Evolutionary conservation across 2,888 invertebrate species (phyloP).

Genomic region (Xestia rhomboidea): DNA sequence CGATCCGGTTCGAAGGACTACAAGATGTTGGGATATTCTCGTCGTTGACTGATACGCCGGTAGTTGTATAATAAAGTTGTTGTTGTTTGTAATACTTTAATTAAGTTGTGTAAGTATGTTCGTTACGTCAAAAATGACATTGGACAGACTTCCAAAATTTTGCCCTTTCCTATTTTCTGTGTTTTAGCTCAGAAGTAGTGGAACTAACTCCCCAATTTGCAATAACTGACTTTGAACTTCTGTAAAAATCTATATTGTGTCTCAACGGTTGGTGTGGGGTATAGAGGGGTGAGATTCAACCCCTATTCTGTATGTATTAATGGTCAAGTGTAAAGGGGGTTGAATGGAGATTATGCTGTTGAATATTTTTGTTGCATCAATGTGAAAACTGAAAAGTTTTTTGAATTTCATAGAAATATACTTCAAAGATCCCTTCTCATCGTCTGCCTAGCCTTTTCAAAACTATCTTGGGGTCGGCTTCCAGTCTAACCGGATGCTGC

Average conservation of each 20-base stretch:
- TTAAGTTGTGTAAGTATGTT: no score
- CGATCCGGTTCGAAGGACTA: no score
- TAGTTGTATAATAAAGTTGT: no score
- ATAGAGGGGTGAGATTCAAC: constrained; percentile 36
- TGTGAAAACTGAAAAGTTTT: neutral
- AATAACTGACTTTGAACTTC: neutral
- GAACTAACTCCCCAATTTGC: neutral
- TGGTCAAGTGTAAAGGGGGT: constrained; percentile 38
- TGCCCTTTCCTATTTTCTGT: neutral
- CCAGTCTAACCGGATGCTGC: no score
- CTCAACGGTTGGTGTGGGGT: constrained; percentile 4
- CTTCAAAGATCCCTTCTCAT: neutral
- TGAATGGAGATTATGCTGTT: constrained; percentile 26
- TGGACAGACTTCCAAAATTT: neutral
- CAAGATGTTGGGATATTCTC: no score
- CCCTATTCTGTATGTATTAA: constrained; percentile 42
- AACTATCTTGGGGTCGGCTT: no score
- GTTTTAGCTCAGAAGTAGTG: neutral
- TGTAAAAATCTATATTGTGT: neutral
- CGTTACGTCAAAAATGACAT: neutral
- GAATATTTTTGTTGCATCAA: constrained; percentile 33
- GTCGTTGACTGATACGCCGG: no score
- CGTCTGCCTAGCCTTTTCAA: no score
- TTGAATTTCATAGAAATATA: neutral
- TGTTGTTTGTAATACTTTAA: no score